Percentiles rank a stretch among this genome's conserved stretches.
phyloP scores from a whole-genome alignment of 2,888 invertebrate genomes.

The Rhamphomyia laevipes region DNA sequence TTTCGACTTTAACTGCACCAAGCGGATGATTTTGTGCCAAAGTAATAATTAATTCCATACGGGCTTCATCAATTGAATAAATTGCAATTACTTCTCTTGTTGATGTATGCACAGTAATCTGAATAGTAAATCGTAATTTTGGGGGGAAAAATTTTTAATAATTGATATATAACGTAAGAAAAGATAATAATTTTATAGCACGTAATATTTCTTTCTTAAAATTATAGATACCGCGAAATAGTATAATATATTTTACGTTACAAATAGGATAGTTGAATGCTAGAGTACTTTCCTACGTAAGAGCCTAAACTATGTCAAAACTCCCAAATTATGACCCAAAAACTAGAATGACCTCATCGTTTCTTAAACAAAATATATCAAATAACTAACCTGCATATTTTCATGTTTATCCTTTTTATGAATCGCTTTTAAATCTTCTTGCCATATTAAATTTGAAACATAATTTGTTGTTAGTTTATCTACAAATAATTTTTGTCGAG shows the following conservation, averaged over 20 bases:
- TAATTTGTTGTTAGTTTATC: slow-evolving; percentile 56
- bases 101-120: slow-evolving; percentile 60
- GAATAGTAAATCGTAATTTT: slow-evolving; percentile 13
- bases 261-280: no score
- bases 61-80: slow-evolving; percentile 67
- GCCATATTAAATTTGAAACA: slow-evolving; percentile 54
- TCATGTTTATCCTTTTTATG: slow-evolving; percentile 44
- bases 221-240: no score
- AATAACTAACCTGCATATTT: slow-evolving; percentile 49
- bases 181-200: no score
- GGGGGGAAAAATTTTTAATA: not conserved
- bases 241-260: no score
- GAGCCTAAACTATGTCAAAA: no score
- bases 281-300: no score
- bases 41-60: slow-evolving; percentile 64
- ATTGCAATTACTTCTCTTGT: slow-evolving; percentile 68
- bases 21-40: slow-evolving; percentile 79
- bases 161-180: not conserved
- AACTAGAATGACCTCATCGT: no score
- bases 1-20: slow-evolving; percentile 58
- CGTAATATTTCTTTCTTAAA: no score
- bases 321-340: no score
- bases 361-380: not conserved
- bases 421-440: slow-evolving; percentile 50
- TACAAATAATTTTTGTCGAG: slow-evolving; percentile 50